These are phyloP conservation scores for Schizotus pectinicornis DNA, from an alignment of 2,888 invertebrate species.

Conservation along the genomic window DNA sequence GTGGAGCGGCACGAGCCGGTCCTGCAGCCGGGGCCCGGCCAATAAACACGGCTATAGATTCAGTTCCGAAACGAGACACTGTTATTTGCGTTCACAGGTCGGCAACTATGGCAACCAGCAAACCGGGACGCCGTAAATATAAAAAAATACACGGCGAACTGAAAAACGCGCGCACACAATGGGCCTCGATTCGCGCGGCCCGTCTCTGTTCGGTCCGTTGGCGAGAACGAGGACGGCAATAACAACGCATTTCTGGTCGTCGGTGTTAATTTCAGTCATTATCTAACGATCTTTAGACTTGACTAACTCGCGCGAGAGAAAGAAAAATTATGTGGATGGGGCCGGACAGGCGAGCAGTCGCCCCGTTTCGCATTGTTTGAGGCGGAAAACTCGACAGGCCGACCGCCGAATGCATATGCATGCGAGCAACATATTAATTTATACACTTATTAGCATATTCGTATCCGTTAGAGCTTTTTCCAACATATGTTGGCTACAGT, in stretches of 20 bases:
- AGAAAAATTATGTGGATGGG: conserved; percentile 59
- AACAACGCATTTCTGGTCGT: conserved; percentile 46
- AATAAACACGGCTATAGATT: conserved; percentile 14
- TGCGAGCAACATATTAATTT: conserved; percentile 62
- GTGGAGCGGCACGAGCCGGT: conserved; percentile 10
- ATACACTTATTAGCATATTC: conserved; percentile 61
- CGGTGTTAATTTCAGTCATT: conserved; percentile 60
- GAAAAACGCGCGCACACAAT: conserved; percentile 48
- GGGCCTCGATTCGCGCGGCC: conserved; percentile 43
- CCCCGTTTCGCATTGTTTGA: conserved; percentile 52
- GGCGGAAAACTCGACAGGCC: conserved; percentile 42
- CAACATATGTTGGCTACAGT: conserved; percentile 57
- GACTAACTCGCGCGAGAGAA: conserved; percentile 61
- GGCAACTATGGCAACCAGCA: conserved; percentile 55
- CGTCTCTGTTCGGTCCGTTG: conserved; percentile 30
- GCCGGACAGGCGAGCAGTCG: conserved; percentile 48
- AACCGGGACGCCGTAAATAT: conserved; percentile 57
- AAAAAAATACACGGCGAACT: conserved; percentile 49
- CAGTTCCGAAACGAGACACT: conserved; percentile 43
- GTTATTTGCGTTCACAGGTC: conserved; percentile 56
- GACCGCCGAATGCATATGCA: conserved; percentile 58
- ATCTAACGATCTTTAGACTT: conserved; percentile 61
- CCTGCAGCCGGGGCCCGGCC: no score
- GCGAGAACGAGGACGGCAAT: conserved; percentile 35
- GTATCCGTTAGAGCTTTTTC: conserved; percentile 60